Evolutionary conservation across 1,140 invertebrate genomes (phyloP), one percentile per base, ranked within the genome.

Genomic region (Fopius arisanus): DNA sequence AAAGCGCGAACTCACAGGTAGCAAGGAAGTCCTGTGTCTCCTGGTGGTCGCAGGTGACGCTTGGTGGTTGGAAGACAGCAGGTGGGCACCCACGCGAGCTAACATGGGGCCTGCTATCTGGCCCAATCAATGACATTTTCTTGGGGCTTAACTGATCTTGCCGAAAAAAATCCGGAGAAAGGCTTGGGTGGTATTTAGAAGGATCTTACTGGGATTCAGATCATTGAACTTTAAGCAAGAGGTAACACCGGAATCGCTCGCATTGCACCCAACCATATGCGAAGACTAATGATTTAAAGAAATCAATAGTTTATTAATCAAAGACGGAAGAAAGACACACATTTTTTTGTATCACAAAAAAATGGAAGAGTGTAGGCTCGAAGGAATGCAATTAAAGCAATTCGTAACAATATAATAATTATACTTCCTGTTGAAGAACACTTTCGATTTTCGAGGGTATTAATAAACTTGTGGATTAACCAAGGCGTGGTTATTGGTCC

Each of bases 41-140:
- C 79, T 82, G 77, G 80, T 78, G 78, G 74, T 79, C 78, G 86
- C 86, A 86, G 84, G 86, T 87, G 86, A 81, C 78, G 76, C 72
- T 74, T 73, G 23, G 37, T 51, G 69, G 69, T 74, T 78, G 75
- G 73, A 31, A 65, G 29, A 65, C 23, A 65, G 37, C 70, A 72
- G 70, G 70, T 72, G 62, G 59, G 26, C n/a, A 62, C 26, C 23
- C 54, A 65, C 62, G 62, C 62, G 29, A 65, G 4, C 62, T 33
- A 65, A 65, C 26, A 33, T 19, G 14, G 16, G 33, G 14, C 16
- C 10, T 5, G n/a, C 33, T 65, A 65, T 65, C 62, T 37, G 12
- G 10, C 28, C n/a, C 29, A 33, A 65, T 65, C 62, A 33, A 33
- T 16, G 29, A 33, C 14, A 65, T 65, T 65, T 5, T 33, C 29